These are phyloP conservation scores for Acipenser transmontanus DNA, from an alignment of 2,797 vertebrate genomes.

Conservation along the genomic window DNA sequence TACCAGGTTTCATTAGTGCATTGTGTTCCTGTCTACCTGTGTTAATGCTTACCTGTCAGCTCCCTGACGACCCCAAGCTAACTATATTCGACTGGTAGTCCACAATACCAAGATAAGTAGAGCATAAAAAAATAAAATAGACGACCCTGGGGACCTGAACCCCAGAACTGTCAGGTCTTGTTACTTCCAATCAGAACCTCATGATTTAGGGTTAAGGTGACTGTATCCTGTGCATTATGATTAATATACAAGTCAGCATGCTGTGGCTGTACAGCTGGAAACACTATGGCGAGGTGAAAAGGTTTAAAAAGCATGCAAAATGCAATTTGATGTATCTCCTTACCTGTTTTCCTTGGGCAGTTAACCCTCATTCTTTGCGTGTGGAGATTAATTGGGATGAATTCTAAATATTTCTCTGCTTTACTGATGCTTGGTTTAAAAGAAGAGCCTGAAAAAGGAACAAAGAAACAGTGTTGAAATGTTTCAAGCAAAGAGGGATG, in stretches of 20 bases:
- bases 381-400: slow-evolving; percentile 94
- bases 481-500: no score
- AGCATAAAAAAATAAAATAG: slow-evolving; percentile 1
- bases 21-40: slow-evolving; percentile 24
- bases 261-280: background rate
- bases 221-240: background rate
- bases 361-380: slow-evolving; percentile 92
- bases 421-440: slow-evolving; percentile 97
- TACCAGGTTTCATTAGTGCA: slow-evolving; percentile 45
- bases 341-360: slow-evolving; percentile 88
- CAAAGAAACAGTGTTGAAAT: slow-evolving; percentile 5
- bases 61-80: slow-evolving; percentile 14
- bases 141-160: background rate
- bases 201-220: background rate
- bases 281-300: background rate
- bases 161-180: slow-evolving; percentile 4
- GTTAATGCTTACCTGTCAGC: slow-evolving; percentile 41
- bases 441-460: slow-evolving; percentile 66
- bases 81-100: slow-evolving; percentile 21
- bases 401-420: slow-evolving; percentile 91
- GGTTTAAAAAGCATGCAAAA: background rate
- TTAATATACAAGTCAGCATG: background rate
- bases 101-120: slow-evolving; percentile 31
- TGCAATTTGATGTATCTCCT: background rate
- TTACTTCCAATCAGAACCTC: slow-evolving; percentile 1